Evolutionary conservation across 1,140 invertebrate genomes (phyloP).

Genomic region (Drosophila jambulina): DNA sequence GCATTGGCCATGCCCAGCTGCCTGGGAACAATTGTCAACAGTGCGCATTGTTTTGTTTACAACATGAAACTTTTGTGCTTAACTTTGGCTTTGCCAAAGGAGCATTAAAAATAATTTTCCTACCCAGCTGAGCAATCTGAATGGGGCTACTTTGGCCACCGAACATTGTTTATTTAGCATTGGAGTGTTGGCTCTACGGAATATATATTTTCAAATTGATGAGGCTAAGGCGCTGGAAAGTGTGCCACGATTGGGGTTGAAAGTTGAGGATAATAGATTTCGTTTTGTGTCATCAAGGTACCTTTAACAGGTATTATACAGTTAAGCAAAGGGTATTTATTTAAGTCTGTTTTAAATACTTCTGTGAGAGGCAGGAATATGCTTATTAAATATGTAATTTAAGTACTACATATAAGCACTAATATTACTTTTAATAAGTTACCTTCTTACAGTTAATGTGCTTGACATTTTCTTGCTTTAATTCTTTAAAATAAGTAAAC

Average conservation of each 20-base stretch:
- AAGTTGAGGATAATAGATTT: background rate
- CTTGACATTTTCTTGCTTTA: background rate
- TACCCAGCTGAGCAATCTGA: constrained; percentile 54
- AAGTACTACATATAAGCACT: background rate
- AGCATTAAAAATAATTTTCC: constrained; percentile 68
- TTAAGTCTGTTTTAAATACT: too few species aligned
- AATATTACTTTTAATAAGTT: background rate
- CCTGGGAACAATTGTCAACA: constrained; percentile 76
- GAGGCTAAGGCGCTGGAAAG: background rate
- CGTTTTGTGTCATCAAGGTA: background rate
- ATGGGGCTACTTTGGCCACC: constrained; percentile 36
- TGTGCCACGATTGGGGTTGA: background rate
- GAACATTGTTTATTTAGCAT: constrained; percentile 27
- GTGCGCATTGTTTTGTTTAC: constrained; percentile 70
- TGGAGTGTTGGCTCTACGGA: constrained; percentile 3
- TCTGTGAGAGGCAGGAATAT: background rate
- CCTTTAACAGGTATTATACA: background rate
- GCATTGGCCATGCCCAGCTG: constrained; percentile 33
- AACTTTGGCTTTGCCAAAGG: constrained; percentile 51
- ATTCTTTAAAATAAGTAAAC: background rate
- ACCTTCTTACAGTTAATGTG: background rate
- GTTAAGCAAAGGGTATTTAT: background rate
- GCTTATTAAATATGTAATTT: background rate
- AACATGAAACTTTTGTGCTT: constrained; percentile 66
- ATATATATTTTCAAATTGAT: constrained; percentile 2